Percentiles rank a stretch among this genome's conserved stretches.
Conservation (phyloP, 1,140 invertebrate species). For the Drosophila mayri region DNA sequence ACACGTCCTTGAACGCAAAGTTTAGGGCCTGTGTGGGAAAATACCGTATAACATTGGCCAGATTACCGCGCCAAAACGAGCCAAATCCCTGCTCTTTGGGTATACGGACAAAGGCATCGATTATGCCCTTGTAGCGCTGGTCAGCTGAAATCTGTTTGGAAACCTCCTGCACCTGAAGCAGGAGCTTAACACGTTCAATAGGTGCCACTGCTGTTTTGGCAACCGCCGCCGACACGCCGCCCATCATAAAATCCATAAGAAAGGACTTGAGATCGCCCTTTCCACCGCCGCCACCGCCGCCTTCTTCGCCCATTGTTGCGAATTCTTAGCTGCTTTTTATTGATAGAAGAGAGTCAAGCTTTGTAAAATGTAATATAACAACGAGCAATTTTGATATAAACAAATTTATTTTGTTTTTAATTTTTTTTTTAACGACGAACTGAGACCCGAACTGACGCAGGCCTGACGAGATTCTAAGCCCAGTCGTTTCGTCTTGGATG, state of each 20-base stretch:
- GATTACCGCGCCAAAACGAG: slow-evolving; percentile 96
- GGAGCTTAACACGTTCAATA: slow-evolving; percentile 96
- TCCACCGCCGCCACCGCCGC: slow-evolving; percentile 68
- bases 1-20: slow-evolving; percentile 97
- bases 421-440: slow-evolving; percentile 2
- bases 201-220: slow-evolving; percentile 96
- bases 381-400: slow-evolving; percentile 9
- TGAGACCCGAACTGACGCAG: slow-evolving; percentile 25
- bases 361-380: not conserved
- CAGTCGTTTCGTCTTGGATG: not conserved
- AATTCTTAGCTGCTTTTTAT: not conserved
- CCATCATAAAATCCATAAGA: slow-evolving; percentile 93
- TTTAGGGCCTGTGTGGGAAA: slow-evolving; percentile 98
- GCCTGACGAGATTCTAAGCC: slow-evolving; percentile 14
- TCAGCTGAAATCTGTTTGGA: slow-evolving; percentile 92
- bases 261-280: slow-evolving; percentile 77
- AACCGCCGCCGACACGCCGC: slow-evolving; percentile 94
- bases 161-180: slow-evolving; percentile 94
- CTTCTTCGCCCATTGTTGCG: slow-evolving; percentile 85
- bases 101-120: slow-evolving; percentile 87
- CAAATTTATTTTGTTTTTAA: not conserved
- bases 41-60: slow-evolving; percentile 96
- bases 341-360: not conserved
- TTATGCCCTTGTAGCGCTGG: slow-evolving; percentile 91
- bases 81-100: slow-evolving; percentile 92